Evolutionary conservation across 2,888 invertebrate species (phyloP).

Genomic region (Tetragonula carbonaria): DNA sequence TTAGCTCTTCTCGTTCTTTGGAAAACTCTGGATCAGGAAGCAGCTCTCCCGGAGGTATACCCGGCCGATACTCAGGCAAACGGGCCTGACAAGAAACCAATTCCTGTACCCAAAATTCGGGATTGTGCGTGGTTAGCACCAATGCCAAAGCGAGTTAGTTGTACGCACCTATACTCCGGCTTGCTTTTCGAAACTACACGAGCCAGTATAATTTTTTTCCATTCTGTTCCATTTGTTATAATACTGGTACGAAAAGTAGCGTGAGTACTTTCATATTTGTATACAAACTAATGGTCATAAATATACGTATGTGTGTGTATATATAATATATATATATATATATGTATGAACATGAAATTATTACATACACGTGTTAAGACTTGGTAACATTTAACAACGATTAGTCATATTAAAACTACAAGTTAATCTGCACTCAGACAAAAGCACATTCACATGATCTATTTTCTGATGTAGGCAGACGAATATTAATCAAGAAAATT

Average conservation of each 20-base stretch:
- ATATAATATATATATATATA: conserved; percentile 27
- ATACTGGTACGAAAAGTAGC: conserved; percentile 56
- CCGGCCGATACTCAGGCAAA: conserved; percentile 86
- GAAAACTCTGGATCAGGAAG: conserved; percentile 85
- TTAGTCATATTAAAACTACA: conserved; percentile 51
- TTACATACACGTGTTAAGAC: conserved; percentile 30
- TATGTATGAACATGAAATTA: conserved; percentile 14
- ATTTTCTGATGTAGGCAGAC: conserved; percentile 5
- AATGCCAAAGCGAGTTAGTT: conserved; percentile 81
- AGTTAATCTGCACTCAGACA: conserved; percentile 42
- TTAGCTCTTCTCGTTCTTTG: conserved; percentile 92
- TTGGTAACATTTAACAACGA: conserved; percentile 25
- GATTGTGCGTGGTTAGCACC: conserved; percentile 82
- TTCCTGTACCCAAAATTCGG: conserved; percentile 82
- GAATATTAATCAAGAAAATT: conserved; percentile 11
- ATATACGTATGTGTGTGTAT: background rate
- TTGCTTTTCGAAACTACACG: conserved; percentile 71
- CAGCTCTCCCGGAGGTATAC: conserved; percentile 83
- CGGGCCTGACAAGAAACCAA: conserved; percentile 86
- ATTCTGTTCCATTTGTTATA: conserved; percentile 55
- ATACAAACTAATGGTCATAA: conserved; percentile 51
- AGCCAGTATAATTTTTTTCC: conserved; percentile 53
- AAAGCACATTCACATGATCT: conserved; percentile 35
- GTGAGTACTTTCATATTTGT: conserved; percentile 53
- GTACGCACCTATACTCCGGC: conserved; percentile 78